Evolutionary conservation across 2,797 vertebrate species (phyloP), one percentile per base, ranked within the genome.

Genomic region (Megaceryle alcyon): DNA sequence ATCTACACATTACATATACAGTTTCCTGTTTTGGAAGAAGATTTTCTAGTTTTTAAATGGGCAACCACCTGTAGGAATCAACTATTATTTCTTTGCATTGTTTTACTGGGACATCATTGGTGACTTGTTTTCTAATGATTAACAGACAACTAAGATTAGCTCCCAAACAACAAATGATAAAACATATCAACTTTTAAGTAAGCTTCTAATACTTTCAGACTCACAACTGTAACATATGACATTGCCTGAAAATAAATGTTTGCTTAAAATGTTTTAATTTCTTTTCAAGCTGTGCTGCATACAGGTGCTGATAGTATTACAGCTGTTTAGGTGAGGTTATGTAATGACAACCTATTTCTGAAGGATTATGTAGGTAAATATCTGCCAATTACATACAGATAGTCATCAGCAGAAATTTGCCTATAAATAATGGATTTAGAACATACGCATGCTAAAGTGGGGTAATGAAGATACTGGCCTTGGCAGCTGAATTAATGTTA

Each of bases 351-450:
- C 33, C 79, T 87, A 5, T 68, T 72, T 92, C 82, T 81, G 80
- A 90, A 84, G 57, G 19, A 85, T 22, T 44, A 87, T 1, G 2
- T 3, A 56, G 64, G 48, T 3, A 1, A 73, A 88, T 90, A 91
- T 93, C 65, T 82, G 68, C n/a, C 31, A 3, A 49, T 68, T 80
- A 56, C 35, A 83, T 33, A 59, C 37, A 69, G 70, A 61, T 12
- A 71, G 33, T 63, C 43, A 78, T 41, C 0, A 0, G 61, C 63
- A 75, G 83, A 82, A 78, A 88, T 63, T 41, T 85, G 37, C 61
- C 71, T 87, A 49, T 82, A 82, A 95, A 84, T 88, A 92, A 95
- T 69, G 69, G 41, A 90, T 83, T 90, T 83, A 72, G 57, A 54
- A 83, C 21, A 46, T 22, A 71, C 46, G 49, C 33, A 71, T 93